A percentile compares a stretch with the other conserved stretches of the same genome.
These are phyloP conservation scores for Coluber constrictor DNA, from an alignment of 2,797 vertebrate genomes.

Conservation along the genomic window DNA sequence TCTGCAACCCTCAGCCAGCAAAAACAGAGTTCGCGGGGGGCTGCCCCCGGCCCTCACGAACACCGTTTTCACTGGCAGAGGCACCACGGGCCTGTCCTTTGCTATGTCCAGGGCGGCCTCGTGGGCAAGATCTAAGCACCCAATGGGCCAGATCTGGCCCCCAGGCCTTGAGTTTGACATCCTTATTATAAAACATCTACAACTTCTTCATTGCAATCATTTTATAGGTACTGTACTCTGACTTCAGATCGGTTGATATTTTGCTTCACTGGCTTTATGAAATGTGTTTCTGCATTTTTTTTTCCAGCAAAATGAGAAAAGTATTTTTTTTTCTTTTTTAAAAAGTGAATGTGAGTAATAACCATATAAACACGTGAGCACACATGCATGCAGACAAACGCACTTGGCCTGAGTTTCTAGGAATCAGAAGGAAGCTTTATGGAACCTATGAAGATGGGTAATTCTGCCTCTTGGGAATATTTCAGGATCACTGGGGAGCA, in stretches of 20 bases:
- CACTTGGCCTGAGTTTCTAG: not conserved
- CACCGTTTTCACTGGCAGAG: too few species aligned
- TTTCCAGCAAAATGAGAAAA: not conserved
- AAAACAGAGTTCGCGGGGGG: too few species aligned
- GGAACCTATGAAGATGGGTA: slow-evolving; percentile 15
- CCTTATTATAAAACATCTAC: not conserved
- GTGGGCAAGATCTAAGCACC: too few species aligned
- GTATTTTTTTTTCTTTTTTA: not conserved
- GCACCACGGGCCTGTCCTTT: too few species aligned
- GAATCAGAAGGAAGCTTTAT: not conserved
- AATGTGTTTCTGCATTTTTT: slow-evolving; percentile 22
- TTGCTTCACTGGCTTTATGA: slow-evolving; percentile 33
- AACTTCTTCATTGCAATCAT: not conserved
- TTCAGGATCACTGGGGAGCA: not conserved
- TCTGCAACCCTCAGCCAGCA: too few species aligned
- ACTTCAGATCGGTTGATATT: slow-evolving; percentile 27
- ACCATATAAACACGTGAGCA: not conserved
- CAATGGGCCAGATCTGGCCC: too few species aligned
- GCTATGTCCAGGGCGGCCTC: too few species aligned
- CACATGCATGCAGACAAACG: not conserved
- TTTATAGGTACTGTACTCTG: slow-evolving; percentile 1
- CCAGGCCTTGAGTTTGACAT: too few species aligned
- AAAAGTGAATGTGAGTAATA: not conserved
- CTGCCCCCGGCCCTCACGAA: too few species aligned
- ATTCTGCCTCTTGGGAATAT: slow-evolving; percentile 1